These are phyloP conservation scores for Gymnothorax reevesii DNA, from an alignment of 2,797 vertebrate species.

Conservation along the genomic window DNA sequence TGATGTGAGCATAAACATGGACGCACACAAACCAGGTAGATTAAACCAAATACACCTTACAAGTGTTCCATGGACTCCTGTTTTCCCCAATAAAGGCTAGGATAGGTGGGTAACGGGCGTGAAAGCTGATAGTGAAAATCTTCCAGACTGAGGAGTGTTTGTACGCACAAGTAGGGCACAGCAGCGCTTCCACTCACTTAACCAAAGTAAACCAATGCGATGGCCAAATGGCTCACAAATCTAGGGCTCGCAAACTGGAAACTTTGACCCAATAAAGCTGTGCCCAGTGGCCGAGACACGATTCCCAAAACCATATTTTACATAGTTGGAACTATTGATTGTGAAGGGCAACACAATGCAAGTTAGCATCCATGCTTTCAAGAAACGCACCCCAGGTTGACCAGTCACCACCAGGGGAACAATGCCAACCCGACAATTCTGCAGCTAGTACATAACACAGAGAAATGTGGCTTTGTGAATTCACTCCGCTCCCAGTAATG, in stretches of 20 bases:
- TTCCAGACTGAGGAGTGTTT: not conserved
- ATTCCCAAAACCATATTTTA: too few relatives aligned
- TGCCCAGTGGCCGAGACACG: not conserved
- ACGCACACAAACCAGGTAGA: not conserved
- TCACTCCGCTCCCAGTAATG: not conserved
- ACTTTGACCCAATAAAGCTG: not conserved
- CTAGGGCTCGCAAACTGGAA: conserved; percentile 8
- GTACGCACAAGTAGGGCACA: not conserved
- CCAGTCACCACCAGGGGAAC: conserved; percentile 2
- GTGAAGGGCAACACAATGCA: too few relatives aligned
- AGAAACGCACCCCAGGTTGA: not conserved
- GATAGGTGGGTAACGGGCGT: not conserved
- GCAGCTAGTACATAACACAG: too few relatives aligned
- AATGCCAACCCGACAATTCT: not conserved
- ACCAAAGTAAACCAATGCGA: not conserved
- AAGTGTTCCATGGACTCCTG: not conserved
- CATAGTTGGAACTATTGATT: too few relatives aligned
- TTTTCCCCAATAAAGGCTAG: not conserved
- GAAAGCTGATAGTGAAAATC: not conserved
- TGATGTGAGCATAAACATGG: not conserved
- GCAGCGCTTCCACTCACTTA: not conserved
- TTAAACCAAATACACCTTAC: not conserved
- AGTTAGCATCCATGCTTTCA: too few relatives aligned
- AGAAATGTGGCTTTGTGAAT: not conserved
- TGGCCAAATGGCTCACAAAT: conserved; percentile 22